phyloP scores from a whole-genome alignment of 2,113 vertebrate species.

The Cacatua alba region DNA sequence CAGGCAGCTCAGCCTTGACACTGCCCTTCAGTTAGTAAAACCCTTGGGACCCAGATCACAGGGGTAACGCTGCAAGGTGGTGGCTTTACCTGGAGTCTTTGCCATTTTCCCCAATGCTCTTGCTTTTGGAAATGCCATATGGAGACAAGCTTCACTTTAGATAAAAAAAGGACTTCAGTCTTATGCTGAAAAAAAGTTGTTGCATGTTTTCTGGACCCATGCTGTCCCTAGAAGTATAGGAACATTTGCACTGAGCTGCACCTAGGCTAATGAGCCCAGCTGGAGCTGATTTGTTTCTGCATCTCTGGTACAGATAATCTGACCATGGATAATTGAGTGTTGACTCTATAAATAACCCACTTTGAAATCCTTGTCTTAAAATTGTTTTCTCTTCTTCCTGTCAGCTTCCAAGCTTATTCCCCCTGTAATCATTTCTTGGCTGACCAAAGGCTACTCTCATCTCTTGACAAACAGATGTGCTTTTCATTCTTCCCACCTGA shows the following conservation, averaged over 20 bases:
- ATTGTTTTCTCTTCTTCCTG: slow-evolving; percentile 22
- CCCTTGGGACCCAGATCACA: not conserved
- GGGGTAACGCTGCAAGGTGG: rapidly evolving
- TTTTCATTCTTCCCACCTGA: not conserved
- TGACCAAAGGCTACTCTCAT: not conserved
- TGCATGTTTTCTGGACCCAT: not conserved
- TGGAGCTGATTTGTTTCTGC: slow-evolving; percentile 39
- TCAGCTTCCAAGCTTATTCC: not conserved
- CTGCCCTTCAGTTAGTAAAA: not conserved
- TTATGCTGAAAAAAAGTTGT: not conserved
- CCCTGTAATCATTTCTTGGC: slow-evolving; percentile 3
- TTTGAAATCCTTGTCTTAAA: slow-evolving; percentile 38
- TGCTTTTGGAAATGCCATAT: not conserved
- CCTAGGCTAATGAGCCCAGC: slow-evolving; percentile 7
- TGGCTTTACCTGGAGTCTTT: not conserved
- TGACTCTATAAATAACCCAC: slow-evolving; percentile 56
- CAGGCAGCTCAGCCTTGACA: not conserved
- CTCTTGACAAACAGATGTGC: not conserved
- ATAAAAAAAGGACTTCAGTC: not conserved
- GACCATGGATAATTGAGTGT: slow-evolving; percentile 40
- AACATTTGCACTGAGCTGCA: not conserved
- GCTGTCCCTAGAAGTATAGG: not conserved
- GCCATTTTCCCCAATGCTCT: not conserved
- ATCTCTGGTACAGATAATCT: slow-evolving; percentile 61
- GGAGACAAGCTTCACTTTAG: not conserved